A percentile compares a stretch with the other conserved stretches of the same genome.
Conservation (phyloP, 2,113 vertebrate genomes). For the Pollimyrus isidori region DNA sequence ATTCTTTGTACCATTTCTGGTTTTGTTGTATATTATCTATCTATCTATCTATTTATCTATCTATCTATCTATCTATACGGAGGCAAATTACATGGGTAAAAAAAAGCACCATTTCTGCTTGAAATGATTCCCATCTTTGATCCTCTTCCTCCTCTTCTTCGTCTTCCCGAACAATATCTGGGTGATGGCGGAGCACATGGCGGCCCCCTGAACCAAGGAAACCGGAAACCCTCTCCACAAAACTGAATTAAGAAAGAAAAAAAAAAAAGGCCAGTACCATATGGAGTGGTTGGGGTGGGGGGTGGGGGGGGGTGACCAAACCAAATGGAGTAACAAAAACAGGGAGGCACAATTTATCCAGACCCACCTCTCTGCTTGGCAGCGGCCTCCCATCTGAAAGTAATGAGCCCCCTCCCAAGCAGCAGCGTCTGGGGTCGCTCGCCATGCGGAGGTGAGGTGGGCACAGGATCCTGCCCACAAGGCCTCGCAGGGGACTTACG, state of each 20-base stretch:
- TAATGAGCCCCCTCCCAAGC: constrained; percentile 59
- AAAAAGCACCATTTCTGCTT: neutral
- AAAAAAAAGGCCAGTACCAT: neutral
- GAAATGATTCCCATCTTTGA: too few relatives aligned
- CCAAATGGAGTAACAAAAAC: constrained; percentile 56
- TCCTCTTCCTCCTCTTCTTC: neutral
- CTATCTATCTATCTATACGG: neutral
- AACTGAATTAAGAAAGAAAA: neutral
- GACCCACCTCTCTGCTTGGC: constrained; percentile 46
- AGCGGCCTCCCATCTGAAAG: constrained; percentile 42
- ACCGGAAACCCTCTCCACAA: constrained; percentile 18
- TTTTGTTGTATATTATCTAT: neutral
- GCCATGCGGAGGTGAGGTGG: constrained; percentile 27
- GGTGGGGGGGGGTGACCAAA: constrained; percentile 31
- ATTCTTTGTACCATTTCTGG: neutral
- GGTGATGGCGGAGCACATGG: neutral
- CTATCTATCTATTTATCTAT: neutral
- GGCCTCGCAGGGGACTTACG: constrained; percentile 23
- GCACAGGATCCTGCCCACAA: constrained; percentile 1
- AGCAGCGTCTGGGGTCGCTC: constrained; percentile 48
- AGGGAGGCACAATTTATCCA: constrained; percentile 56
- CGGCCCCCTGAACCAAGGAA: neutral
- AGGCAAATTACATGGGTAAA: neutral
- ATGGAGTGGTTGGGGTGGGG: neutral
- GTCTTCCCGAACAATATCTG: neutral